Base-by-base conservation (phyloP, 1,140 invertebrate genomes). In the Nautilus pompilius region DNA sequence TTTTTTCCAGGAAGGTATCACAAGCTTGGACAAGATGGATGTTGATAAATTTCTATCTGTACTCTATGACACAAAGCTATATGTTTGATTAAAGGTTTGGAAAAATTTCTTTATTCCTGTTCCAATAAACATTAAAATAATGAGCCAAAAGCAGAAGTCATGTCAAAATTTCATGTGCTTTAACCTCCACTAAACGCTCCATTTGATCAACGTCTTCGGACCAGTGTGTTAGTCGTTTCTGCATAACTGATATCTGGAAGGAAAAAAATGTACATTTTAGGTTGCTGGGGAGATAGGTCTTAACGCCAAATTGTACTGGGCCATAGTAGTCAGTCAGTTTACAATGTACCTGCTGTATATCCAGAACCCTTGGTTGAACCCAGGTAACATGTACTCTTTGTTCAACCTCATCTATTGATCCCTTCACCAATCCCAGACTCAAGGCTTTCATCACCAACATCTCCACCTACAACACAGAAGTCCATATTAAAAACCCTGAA, bases 361-460 rank as follows among this genome's bases (percentile, higher is more conserved):
- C 90, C 2, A 97, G 83, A 8, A 97, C 95, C 68, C 95, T 86
- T 1, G 95, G 95, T 80, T 96, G 94, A 22, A 97, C 91, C 93
- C 93, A 95, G 24, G 89, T 91, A 85, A 95, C 90, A 77, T 91
- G 88, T 5, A 94, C 90, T 62, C 86, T 90, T 60, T 86, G 82
- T 20, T 89, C 87, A 3, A 98, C 94, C 84, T 99, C 93, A 86
- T 99, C 96, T 71, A 99, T 99, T 53, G 90, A 90, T 32, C 97
- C 97, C 65, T 90, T 89, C 3, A 99, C 92, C 0, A 99, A 86
- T 49, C 92, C 93, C 70, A 98, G 89, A n/a, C 95, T 93, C 29
- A 99, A 80, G 0, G 97, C 97, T 83, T 98, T 97, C 97, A 99
- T 99, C 2, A 99, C 93, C 13, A 99, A 85, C 62, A 97, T 84